phyloP scores from a whole-genome alignment of 2,888 invertebrate genomes.

The Pediacus dermestoides region DNA sequence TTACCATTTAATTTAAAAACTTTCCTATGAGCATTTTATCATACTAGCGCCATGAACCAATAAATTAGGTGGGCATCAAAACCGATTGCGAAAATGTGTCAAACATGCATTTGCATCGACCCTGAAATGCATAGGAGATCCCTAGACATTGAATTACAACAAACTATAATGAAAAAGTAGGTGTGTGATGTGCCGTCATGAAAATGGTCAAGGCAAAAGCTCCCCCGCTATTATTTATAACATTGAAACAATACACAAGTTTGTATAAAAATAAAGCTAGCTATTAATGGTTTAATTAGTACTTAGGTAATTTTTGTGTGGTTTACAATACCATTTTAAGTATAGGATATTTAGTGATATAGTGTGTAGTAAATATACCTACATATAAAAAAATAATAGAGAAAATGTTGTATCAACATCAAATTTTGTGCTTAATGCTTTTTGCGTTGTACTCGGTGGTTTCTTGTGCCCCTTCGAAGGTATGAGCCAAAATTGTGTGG shows the following conservation, averaged over 20 bases:
- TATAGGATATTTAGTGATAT: no score
- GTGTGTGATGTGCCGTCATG: conserved; percentile 6
- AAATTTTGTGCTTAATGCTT: not conserved
- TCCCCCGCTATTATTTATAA: conserved; percentile 32
- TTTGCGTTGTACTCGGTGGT: conserved; percentile 11
- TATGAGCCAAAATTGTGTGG: no score
- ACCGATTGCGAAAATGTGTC: conserved; percentile 37
- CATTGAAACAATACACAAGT: conserved; percentile 34
- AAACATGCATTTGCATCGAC: conserved; percentile 38
- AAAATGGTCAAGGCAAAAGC: conserved; percentile 40
- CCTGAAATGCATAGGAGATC: conserved; percentile 34
- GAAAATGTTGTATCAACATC: conserved; percentile 1
- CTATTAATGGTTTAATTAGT: conserved; percentile 31
- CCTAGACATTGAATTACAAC: conserved; percentile 35
- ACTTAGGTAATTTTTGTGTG: conserved; percentile 20
- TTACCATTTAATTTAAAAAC: no score
- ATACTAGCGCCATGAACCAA: no score
- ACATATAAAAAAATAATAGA: no score
- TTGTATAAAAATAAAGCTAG: conserved; percentile 37
- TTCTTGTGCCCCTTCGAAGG: no score
- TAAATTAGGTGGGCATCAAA: no score
- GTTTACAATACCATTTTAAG: no score
- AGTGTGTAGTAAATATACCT: no score
- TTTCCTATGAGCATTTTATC: no score
- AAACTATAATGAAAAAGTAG: conserved; percentile 12